A percentile compares a stretch with the other conserved stretches of the same genome.
These are phyloP conservation scores for Lasioglossum villosulum DNA, from an alignment of 2,888 invertebrate genomes.

Conservation along the genomic window DNA sequence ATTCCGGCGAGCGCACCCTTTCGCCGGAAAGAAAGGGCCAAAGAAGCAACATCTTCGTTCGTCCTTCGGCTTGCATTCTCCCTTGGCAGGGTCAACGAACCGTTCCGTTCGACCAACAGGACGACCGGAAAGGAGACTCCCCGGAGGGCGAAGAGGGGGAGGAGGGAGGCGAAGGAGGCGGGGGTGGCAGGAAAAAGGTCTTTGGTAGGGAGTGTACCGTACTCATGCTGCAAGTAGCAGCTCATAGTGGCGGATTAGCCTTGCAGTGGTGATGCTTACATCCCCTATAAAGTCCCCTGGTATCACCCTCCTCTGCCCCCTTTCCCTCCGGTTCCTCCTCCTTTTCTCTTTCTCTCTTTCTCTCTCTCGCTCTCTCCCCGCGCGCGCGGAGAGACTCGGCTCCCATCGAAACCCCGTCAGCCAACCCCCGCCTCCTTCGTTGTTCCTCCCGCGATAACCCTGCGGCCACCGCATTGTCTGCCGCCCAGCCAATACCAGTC, in stretches of 20 bases:
- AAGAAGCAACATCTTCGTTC: slow-evolving; percentile 31
- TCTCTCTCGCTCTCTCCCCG: slow-evolving; percentile 38
- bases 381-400: slow-evolving; percentile 64
- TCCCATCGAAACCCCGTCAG: slow-evolving; percentile 68
- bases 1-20: slow-evolving; percentile 9
- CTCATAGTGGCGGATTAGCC: slow-evolving; percentile 84
- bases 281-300: slow-evolving; percentile 81
- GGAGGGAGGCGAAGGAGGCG: slow-evolving; percentile 8
- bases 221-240: slow-evolving; percentile 81
- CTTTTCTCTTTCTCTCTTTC: slow-evolving; percentile 62
- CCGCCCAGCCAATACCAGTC: slow-evolving; percentile 82
- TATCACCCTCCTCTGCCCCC: slow-evolving; percentile 67
- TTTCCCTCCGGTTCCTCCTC: slow-evolving; percentile 67
- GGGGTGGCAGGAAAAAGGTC: slow-evolving; percentile 62
- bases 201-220: slow-evolving; percentile 81
- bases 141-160: slow-evolving; percentile 27
- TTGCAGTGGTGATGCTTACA: slow-evolving; percentile 84
- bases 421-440: slow-evolving; percentile 73
- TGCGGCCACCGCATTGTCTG: slow-evolving; percentile 84
- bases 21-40: not conserved
- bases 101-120: slow-evolving; percentile 60
- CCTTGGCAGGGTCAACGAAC: slow-evolving; percentile 66
- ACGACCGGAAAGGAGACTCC: slow-evolving; percentile 65
- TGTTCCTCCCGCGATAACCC: slow-evolving; percentile 82
- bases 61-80: slow-evolving; percentile 32